These are phyloP conservation scores for Musca domestica DNA, from an alignment of 1,140 invertebrate species.

Conservation along the genomic window DNA sequence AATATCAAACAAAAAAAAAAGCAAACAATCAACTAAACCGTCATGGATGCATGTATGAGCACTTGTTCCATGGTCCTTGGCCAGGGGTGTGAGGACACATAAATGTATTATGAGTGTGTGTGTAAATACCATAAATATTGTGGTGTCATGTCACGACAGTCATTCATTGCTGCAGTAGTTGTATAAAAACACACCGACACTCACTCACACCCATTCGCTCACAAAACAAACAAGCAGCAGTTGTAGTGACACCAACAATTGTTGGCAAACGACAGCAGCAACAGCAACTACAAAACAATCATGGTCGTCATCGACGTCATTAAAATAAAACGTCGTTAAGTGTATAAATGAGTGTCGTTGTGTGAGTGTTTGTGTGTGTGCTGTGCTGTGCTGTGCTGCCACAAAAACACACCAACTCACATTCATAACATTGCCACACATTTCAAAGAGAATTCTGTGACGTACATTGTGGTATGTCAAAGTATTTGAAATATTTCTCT, in stretches of 20 bases:
- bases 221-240: too few relatives aligned
- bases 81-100: too few relatives aligned
- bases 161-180: constrained; percentile 15
- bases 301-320: constrained; percentile 21
- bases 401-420: too few relatives aligned
- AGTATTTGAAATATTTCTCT: neutral
- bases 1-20: neutral
- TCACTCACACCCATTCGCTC: too few relatives aligned
- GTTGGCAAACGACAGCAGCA: neutral
- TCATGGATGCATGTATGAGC: too few relatives aligned
- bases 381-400: too few relatives aligned
- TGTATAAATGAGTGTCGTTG: neutral
- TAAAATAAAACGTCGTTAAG: constrained; percentile 20
- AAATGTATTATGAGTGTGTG: neutral
- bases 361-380: neutral
- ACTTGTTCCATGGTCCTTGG: too few relatives aligned
- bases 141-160: constrained; percentile 14
- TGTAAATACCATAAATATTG: constrained; percentile 14
- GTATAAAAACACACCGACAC: neutral
- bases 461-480: neutral
- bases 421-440: too few relatives aligned
- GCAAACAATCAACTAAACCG: too few relatives aligned
- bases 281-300: constrained; percentile 9
- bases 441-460: too few relatives aligned
- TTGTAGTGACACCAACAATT: too few relatives aligned